Percentiles rank a stretch among this genome's conserved stretches.
phyloP scores from a whole-genome alignment of 2,888 invertebrate genomes.

The Rhorus exstirpatorius region DNA sequence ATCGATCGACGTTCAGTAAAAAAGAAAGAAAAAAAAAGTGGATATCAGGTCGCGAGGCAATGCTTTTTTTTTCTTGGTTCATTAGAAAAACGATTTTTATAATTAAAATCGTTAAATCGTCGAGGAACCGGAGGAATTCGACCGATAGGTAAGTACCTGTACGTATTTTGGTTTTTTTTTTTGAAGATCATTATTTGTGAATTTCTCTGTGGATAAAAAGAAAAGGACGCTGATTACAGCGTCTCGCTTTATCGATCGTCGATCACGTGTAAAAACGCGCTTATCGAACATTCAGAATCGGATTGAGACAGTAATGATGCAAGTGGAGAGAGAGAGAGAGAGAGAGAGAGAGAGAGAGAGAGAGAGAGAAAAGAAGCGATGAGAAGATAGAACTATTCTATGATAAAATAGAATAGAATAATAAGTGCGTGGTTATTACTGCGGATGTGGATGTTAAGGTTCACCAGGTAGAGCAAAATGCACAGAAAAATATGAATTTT shows the following conservation, averaged over 20 bases:
- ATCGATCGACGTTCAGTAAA: slow-evolving; percentile 48
- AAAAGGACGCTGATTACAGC: slow-evolving; percentile 28
- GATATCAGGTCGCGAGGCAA: neutral
- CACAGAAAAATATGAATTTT: too few relatives aligned
- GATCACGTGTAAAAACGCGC: neutral
- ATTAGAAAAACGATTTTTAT: slow-evolving; percentile 1
- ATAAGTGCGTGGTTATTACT: too few relatives aligned
- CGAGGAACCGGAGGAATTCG: neutral
- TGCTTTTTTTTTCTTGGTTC: neutral
- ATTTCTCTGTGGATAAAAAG: slow-evolving; percentile 21
- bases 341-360: neutral
- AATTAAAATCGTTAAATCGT: neutral
- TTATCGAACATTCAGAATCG: neutral
- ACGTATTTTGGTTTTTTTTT: neutral
- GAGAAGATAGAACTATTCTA: too few relatives aligned
- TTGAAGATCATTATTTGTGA: neutral
- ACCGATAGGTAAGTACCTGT: neutral
- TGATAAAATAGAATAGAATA: too few relatives aligned
- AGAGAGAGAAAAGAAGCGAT: neutral
- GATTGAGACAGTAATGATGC: neutral
- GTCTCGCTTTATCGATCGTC: slow-evolving; percentile 52
- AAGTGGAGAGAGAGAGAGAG: neutral
- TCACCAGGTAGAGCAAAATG: too few relatives aligned
- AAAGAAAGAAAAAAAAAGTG: slow-evolving; percentile 2
- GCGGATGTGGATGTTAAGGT: too few relatives aligned